Base-by-base conservation (phyloP, 2,113 vertebrate species). In the Dipodomys ordii region DNA sequence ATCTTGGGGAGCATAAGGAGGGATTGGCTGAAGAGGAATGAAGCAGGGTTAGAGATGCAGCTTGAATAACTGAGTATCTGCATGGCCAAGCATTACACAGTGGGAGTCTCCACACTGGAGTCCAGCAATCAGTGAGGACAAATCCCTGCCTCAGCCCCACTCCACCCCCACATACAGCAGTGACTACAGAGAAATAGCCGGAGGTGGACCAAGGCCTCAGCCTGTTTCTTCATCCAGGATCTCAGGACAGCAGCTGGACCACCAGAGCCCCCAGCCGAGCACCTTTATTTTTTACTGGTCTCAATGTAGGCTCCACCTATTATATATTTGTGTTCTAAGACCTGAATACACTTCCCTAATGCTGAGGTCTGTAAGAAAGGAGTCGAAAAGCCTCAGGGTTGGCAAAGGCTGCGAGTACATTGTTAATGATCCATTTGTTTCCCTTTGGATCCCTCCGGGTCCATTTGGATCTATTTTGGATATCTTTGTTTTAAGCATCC, bases 21-120 rank as follows among this genome's bases (percentile, higher is more conserved):
- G 16, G 39, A 85, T 20, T 94, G 65, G 19, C n/a, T 19, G 18
- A 28, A 73, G 82, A 13, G 53, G 53, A 57, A 18, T 57, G 53
- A 88, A 27, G n/a, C 72, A 10, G 30, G 19, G 39, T 19, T 16
- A 1, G 16, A 64, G 67, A 30, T 8, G 1, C 8, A 32, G 64
- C n/a, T 32, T 49, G 10, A 39, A 60, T 25, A 68, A 78, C 22
- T 1, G 72, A 39, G 11, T 30, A 1, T 49, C 12, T 49, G 49
- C 15, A 30, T 11, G 18, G 60, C 60, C 10, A 12, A 71, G 74
- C 20, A 1, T 19, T 49, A 22, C 18, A 15, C 11, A 1, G 3
- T 9, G 0, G 28, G 1, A 18, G 1, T 22, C 22, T 30, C 22
- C 44, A 28, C 3, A 1, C 3, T 4, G 62, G 12, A 74, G 68